Evolutionary conservation across 1,140 invertebrate genomes (phyloP), one percentile per base, ranked within the genome.

Genomic region (Papilio polyxenes): DNA sequence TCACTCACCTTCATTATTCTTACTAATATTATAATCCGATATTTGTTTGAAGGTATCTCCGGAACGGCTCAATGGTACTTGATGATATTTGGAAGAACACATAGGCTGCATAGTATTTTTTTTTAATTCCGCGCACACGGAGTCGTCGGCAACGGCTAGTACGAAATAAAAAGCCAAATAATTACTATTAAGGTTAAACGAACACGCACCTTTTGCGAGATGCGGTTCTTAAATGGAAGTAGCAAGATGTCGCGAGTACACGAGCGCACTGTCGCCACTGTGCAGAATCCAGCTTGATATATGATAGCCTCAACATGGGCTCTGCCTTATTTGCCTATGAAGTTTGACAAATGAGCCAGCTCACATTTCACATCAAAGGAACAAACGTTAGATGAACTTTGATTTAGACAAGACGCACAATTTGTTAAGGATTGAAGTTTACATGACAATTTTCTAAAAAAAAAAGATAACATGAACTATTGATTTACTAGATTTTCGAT

Each of bases 231-330:
- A 53, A 53, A 77, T 77, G 75, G 75, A 51, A 77, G 49, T 77
- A 51, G 75, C 75, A 77, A 77, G 75, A 77, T 77, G 75, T 75
- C 75, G 17, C 75, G 75, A 10, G 75, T 23, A 77, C 75, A 77
- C 48, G 48, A 77, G 75, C 75, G 11, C 20, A 77, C 75, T 77
- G 75, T 77, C 75, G 75, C 75, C 75, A 56, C 75, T 17, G 75
- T 49, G 48, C n/a, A 76, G 31, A 20, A 51, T 9, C n/a, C 75
- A 48, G 75, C 49, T 37, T 77, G 75, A 77, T 77, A 77, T 77
- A 77, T 76, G 75, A 53, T 51, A 49, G 75, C 17, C 75, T 77
- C 6, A 77, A 77, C 75, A 77, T 51, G 75, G 75, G 53, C 74
- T 53, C 20, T n/a, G 49, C 75, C 75, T 77, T 77, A 77, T 77